Conservation (phyloP, 2,888 invertebrate species). For the Ditula angustiorana region DNA sequence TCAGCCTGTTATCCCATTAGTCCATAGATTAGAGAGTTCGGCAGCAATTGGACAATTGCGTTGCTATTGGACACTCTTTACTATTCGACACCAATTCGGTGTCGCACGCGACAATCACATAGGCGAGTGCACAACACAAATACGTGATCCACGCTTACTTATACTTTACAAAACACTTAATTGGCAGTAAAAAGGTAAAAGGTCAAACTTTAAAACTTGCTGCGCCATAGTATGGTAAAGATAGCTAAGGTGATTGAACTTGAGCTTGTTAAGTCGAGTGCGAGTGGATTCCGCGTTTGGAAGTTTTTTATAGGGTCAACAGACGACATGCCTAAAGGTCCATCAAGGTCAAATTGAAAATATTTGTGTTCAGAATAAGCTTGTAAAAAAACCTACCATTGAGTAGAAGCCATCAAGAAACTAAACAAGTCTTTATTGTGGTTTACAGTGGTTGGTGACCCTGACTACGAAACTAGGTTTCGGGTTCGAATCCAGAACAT, state of each 20-base stretch:
- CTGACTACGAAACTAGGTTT: no score
- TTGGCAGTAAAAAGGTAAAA: neutral
- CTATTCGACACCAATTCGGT: conserved; percentile 60
- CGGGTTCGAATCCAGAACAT: no score
- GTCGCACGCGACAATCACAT: conserved; percentile 42
- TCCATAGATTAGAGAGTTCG: conserved; percentile 68
- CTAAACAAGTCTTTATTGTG: no score
- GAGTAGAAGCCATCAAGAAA: no score
- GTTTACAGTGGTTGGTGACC: no score
- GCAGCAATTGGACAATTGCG: conserved; percentile 74
- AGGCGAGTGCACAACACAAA: neutral
- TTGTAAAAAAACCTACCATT: no score
- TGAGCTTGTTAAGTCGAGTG: neutral
- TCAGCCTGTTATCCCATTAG: conserved; percentile 69
- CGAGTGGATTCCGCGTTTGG: neutral
- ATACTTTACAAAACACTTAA: no score
- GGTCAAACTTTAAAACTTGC: neutral
- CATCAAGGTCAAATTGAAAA: no score
- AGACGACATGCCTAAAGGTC: no score
- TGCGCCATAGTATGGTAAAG: neutral
- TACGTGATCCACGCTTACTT: no score
- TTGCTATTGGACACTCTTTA: conserved; percentile 56
- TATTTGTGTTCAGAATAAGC: no score
- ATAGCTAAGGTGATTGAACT: neutral
- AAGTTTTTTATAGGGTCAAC: no score